These are phyloP conservation scores for Micoletzkya japonica DNA, from an alignment of 2,888 invertebrate species.

Conservation along the genomic window DNA sequence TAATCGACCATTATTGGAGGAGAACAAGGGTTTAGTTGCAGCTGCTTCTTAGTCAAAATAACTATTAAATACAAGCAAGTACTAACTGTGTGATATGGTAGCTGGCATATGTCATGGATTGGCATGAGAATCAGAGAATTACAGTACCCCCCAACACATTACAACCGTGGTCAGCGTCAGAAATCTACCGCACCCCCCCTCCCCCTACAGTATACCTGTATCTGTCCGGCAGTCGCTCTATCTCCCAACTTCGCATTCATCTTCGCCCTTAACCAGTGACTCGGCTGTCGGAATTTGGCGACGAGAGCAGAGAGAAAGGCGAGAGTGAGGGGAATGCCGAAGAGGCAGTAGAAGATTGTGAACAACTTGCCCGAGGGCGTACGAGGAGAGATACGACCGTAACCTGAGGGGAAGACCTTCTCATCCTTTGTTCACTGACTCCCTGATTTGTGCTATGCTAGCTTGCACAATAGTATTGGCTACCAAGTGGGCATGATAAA, in stretches of 20 bases:
- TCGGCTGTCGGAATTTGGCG: conserved; percentile 76
- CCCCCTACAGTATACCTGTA: no score
- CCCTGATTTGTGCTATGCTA: background rate
- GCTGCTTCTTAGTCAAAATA: background rate
- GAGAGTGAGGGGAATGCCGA: conserved; percentile 83
- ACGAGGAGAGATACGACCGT: conserved; percentile 85
- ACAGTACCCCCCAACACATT: no score
- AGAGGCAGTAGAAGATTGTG: conserved; percentile 82
- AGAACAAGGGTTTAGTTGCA: background rate
- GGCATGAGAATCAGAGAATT: no score
- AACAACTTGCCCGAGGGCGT: conserved; percentile 84
- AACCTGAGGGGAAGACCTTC: conserved; percentile 71
- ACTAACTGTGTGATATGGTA: no score
- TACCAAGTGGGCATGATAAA: no score
- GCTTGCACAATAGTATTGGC: background rate
- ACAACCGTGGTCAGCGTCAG: no score
- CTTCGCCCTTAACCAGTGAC: conserved; percentile 75
- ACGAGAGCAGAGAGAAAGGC: conserved; percentile 81
- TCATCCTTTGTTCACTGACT: background rate
- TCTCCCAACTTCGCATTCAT: conserved; percentile 76
- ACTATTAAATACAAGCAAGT: background rate
- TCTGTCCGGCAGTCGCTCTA: conserved; percentile 68
- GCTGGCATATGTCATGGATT: no score
- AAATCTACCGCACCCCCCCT: no score
- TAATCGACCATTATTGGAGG: no score